Evolutionary conservation across 1,140 invertebrate species (phyloP).

Genomic region (Drosophila willistoni): DNA sequence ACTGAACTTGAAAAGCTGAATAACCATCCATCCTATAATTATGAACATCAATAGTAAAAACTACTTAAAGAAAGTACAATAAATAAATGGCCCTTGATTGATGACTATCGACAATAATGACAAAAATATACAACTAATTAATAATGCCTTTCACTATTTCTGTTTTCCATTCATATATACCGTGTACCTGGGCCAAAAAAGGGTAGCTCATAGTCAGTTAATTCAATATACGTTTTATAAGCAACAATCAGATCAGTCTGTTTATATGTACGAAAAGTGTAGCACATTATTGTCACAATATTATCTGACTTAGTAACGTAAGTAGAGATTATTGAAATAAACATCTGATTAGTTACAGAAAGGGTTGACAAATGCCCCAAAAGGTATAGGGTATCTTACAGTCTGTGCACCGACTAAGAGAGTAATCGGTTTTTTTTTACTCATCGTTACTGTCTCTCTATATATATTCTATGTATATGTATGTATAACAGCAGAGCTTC

Average conservation of each 20-base stretch:
- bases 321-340: too few relatives aligned
- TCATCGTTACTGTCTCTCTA: constrained; percentile 6
- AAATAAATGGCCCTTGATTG: constrained; percentile 3
- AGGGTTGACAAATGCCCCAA: neutral
- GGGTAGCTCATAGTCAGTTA: neutral
- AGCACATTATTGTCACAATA: too few relatives aligned
- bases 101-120: neutral
- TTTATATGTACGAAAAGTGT: neutral
- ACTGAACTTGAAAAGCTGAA: neutral
- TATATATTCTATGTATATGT: neutral
- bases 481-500: neutral
- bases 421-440: neutral
- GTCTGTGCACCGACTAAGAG: neutral
- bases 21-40: constrained; percentile 6
- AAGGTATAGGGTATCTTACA: neutral
- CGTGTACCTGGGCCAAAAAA: neutral
- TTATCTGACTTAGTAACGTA: too few relatives aligned
- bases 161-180: neutral
- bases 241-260: neutral
- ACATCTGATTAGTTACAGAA: too few relatives aligned
- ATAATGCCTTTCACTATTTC: neutral
- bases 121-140: constrained; percentile 1
- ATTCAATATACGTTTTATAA: neutral
- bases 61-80: constrained; percentile 8
- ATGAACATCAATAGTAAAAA: neutral